Evolutionary conservation across 2,888 invertebrate genomes (phyloP).

Genomic region (Nomada hirtipes): DNA sequence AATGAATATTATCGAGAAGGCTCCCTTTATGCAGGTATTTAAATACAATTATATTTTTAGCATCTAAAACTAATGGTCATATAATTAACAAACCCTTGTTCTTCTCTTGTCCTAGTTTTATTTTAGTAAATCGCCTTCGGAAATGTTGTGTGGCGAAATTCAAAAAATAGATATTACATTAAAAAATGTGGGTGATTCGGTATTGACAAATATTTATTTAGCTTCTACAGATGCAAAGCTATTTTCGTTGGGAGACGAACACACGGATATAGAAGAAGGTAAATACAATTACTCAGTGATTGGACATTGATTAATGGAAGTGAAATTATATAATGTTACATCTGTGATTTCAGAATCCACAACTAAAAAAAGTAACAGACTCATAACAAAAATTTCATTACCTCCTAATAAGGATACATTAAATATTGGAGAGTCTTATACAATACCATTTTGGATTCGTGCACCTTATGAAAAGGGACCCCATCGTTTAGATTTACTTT

Average conservation of each 20-base stretch:
- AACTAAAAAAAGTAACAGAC: conserved; percentile 82
- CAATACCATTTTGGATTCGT: conserved; percentile 88
- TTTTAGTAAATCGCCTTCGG: conserved; percentile 88
- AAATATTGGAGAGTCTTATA: conserved; percentile 85
- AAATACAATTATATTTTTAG: not conserved
- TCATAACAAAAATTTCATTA: conserved; percentile 83
- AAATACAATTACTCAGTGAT: conserved; percentile 4
- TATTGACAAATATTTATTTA: conserved; percentile 87
- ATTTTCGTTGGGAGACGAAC: conserved; percentile 85
- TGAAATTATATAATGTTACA: conserved; percentile 28
- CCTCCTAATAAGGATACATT: conserved; percentile 83
- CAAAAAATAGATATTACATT: conserved; percentile 89
- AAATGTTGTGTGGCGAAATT: conserved; percentile 91
- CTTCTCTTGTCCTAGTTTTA: conserved; percentile 85
- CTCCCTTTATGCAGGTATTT: conserved; percentile 93
- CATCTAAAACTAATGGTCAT: not conserved
- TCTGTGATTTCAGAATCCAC: conserved; percentile 75
- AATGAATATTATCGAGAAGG: conserved; percentile 90
- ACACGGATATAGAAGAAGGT: conserved; percentile 60
- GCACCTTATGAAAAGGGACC: conserved; percentile 88
- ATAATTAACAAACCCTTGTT: conserved; percentile 59
- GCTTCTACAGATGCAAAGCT: conserved; percentile 90
- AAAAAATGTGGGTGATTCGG: conserved; percentile 89
- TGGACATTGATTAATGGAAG: not conserved
- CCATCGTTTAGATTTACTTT: conserved; percentile 88